phyloP scores from a whole-genome alignment of 2,113 vertebrate species.

The Pollimyrus isidori region DNA sequence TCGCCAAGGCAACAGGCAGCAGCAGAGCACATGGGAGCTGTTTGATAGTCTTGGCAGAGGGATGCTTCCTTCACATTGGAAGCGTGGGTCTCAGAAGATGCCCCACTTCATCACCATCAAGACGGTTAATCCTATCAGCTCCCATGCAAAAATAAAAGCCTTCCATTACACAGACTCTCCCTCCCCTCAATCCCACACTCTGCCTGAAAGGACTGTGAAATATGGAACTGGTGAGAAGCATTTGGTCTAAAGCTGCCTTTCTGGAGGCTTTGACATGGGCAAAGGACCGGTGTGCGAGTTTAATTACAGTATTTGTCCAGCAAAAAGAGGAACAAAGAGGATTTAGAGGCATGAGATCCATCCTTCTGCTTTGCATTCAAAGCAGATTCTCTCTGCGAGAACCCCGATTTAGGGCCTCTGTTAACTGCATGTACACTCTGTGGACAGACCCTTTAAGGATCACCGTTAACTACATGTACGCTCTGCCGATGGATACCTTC shows the following conservation, averaged over 20 bases:
- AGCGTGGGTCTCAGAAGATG: conserved; percentile 33
- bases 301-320: conserved; percentile 19
- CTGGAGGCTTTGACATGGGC: background rate
- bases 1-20: conserved; percentile 45
- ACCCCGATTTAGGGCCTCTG: background rate
- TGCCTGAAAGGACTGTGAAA: conserved; percentile 16
- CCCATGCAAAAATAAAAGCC: conserved; percentile 34
- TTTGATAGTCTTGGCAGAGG: conserved; percentile 44
- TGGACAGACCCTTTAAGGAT: background rate
- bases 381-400: conserved; percentile 1
- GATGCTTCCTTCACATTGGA: conserved; percentile 37
- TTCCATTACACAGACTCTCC: conserved; percentile 19
- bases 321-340: conserved; percentile 14
- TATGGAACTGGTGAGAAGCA: conserved; percentile 13
- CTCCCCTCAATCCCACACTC: background rate
- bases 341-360: background rate
- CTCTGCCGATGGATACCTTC: background rate
- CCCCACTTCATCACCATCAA: conserved; percentile 35
- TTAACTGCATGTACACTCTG: background rate
- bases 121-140: conserved; percentile 40
- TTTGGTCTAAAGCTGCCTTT: conserved; percentile 13
- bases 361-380: conserved; percentile 1
- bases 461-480: background rate
- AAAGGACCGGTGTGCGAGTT: conserved; percentile 6
- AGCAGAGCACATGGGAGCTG: conserved; percentile 40